Percentiles rank a stretch among this genome's conserved stretches.
Evolutionary conservation across 2,888 invertebrate species (phyloP).

Genomic region (Lepidonotus clava): DNA sequence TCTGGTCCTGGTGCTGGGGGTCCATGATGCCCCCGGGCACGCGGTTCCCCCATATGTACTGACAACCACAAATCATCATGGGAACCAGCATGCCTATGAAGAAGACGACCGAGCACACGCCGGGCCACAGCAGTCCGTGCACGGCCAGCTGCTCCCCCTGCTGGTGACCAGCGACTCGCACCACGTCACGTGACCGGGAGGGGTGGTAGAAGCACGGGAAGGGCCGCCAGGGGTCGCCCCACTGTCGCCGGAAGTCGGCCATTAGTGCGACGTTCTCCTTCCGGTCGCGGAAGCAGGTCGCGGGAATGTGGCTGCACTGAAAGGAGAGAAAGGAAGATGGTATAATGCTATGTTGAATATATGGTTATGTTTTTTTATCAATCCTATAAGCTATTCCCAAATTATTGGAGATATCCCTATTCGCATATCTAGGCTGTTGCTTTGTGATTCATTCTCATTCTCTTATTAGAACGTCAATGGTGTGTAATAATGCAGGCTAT

Average conservation of each 20-base stretch:
- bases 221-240: not conserved
- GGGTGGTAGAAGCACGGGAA: constrained; percentile 37
- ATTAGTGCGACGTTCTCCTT: not conserved
- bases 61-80: constrained; percentile 36
- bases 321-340: not conserved
- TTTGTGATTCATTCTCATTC: too few relatives aligned
- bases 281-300: not conserved
- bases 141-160: not conserved
- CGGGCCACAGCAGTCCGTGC: constrained; percentile 36
- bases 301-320: constrained; percentile 42
- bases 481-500: too few relatives aligned
- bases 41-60: constrained; percentile 12
- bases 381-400: too few relatives aligned
- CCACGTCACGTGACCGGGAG: not conserved
- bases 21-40: constrained; percentile 14
- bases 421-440: too few relatives aligned
- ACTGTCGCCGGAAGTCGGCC: constrained; percentile 28
- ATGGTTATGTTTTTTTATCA: too few relatives aligned
- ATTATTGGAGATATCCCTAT: too few relatives aligned
- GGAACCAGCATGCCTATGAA: constrained; percentile 30
- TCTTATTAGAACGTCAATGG: too few relatives aligned
- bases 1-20: not conserved
- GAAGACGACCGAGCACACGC: constrained; percentile 14
- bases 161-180: not conserved
- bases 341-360: too few relatives aligned